A percentile compares a stretch with the other conserved stretches of the same genome.
These are phyloP conservation scores for Cyprinodon variegatus DNA, from an alignment of 2,113 vertebrate species.

Conservation along the genomic window DNA sequence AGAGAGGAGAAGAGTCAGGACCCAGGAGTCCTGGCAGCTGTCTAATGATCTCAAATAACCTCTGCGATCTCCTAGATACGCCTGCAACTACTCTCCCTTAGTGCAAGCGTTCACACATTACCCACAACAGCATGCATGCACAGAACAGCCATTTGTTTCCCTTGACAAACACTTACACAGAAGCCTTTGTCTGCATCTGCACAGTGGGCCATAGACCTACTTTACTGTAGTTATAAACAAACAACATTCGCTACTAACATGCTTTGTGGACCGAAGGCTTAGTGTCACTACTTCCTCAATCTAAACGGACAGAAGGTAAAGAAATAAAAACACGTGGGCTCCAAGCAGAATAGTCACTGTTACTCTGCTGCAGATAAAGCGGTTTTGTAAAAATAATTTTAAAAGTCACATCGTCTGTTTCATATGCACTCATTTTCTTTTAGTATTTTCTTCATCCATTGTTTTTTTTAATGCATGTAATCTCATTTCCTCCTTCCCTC, in stretches of 20 bases:
- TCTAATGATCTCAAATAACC: slow-evolving; percentile 79
- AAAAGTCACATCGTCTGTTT: slow-evolving; percentile 2
- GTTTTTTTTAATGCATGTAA: slow-evolving; percentile 25
- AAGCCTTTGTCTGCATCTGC: slow-evolving; percentile 72
- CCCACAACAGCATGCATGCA: slow-evolving; percentile 39
- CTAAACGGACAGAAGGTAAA: slow-evolving; percentile 36
- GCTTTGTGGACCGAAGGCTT: slow-evolving; percentile 12
- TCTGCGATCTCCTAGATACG: slow-evolving; percentile 71
- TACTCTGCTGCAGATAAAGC: not conserved
- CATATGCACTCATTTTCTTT: not conserved
- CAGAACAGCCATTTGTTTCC: slow-evolving; percentile 76
- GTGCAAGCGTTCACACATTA: slow-evolving; percentile 67
- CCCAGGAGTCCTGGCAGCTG: slow-evolving; percentile 68
- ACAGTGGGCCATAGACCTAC: slow-evolving; percentile 55
- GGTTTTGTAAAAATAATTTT: slow-evolving; percentile 5
- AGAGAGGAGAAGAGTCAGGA: slow-evolving; percentile 31
- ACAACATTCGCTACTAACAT: slow-evolving; percentile 41
- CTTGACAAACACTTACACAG: slow-evolving; percentile 72
- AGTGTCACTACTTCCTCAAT: slow-evolving; percentile 44
- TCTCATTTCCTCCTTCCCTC: slow-evolving; percentile 8
- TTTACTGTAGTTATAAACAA: slow-evolving; percentile 55
- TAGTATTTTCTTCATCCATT: slow-evolving; percentile 20
- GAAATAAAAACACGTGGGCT: slow-evolving; percentile 37
- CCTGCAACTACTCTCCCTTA: slow-evolving; percentile 67
- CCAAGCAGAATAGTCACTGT: not conserved